Percentiles rank a stretch among this genome's conserved stretches.
Conservation (phyloP, 2,113 vertebrate species). For the Nyctereutes procyonoides region DNA sequence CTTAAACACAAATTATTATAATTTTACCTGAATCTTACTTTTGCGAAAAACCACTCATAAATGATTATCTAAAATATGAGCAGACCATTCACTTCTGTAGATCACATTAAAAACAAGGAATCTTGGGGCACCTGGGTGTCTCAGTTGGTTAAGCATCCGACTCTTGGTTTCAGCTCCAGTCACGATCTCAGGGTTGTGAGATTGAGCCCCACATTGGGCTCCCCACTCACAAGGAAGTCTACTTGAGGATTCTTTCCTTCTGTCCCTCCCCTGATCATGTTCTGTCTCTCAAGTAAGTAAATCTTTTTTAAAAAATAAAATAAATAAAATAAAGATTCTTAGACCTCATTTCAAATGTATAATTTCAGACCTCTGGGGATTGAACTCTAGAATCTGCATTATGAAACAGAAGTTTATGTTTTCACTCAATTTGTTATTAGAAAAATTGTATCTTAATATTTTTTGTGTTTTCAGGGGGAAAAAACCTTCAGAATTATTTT, state of each 20-base stretch:
- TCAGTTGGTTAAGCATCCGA: background rate
- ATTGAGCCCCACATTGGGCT: background rate
- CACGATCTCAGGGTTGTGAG: background rate
- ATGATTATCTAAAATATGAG: background rate
- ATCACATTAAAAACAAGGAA: background rate
- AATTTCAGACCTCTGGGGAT: background rate
- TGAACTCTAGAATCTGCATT: background rate
- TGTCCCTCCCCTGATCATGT: background rate
- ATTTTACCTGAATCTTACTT: background rate
- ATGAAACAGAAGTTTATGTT: background rate
- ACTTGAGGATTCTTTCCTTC: background rate
- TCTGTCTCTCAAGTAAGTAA: background rate
- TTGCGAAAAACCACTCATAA: background rate
- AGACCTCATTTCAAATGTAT: background rate
- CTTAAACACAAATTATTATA: background rate
- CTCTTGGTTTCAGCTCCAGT: background rate
- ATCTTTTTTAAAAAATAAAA: background rate
- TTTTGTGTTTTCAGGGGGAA: background rate
- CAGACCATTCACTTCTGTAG: background rate
- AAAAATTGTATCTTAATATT: background rate
- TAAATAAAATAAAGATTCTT: background rate
- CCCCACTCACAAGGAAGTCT: background rate
- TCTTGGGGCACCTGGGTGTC: background rate
- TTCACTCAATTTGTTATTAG: background rate
- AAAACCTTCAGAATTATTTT: background rate